Evolutionary conservation across 2,888 invertebrate species (phyloP).

Genomic region (Cartodere bifasciata): DNA sequence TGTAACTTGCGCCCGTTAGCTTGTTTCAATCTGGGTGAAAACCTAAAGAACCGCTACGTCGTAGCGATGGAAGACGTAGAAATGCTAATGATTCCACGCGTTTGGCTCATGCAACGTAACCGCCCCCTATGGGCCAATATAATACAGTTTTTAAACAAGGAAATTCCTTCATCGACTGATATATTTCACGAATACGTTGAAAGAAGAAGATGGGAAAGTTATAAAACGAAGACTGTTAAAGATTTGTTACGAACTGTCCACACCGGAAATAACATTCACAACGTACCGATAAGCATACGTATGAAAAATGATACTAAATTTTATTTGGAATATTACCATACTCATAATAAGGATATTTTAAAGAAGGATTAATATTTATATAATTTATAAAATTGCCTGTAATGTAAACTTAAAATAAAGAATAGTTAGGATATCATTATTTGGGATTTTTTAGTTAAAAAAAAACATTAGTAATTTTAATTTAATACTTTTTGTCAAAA

Average conservation of each 20-base stretch:
- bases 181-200: slow-evolving; percentile 39
- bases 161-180: slow-evolving; percentile 44
- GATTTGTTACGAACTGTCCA: slow-evolving; percentile 2
- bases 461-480: too few species aligned
- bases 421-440: too few species aligned
- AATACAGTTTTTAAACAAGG: slow-evolving; percentile 43
- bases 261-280: slow-evolving; percentile 40
- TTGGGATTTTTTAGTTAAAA: too few species aligned
- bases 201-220: slow-evolving; percentile 3
- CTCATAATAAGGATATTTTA: too few species aligned
- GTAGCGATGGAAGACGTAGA: slow-evolving; percentile 49
- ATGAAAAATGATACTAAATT: slow-evolving; percentile 35
- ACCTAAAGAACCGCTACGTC: slow-evolving; percentile 47
- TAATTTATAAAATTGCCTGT: too few species aligned
- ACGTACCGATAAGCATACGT: slow-evolving; percentile 51
- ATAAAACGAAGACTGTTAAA: slow-evolving; percentile 3
- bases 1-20: slow-evolving; percentile 45
- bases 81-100: slow-evolving; percentile 55
- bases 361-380: too few species aligned
- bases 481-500: too few species aligned
- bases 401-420: too few species aligned
- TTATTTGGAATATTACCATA: background rate
- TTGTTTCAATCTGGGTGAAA: slow-evolving; percentile 60
- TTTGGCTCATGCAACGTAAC: slow-evolving; percentile 55
- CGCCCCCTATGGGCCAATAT: slow-evolving; percentile 53